A percentile compares a stretch with the other conserved stretches of the same genome.
These are phyloP conservation scores for Phalacrocorax aristotelis DNA, from an alignment of 2,113 vertebrate species.

Conservation along the genomic window DNA sequence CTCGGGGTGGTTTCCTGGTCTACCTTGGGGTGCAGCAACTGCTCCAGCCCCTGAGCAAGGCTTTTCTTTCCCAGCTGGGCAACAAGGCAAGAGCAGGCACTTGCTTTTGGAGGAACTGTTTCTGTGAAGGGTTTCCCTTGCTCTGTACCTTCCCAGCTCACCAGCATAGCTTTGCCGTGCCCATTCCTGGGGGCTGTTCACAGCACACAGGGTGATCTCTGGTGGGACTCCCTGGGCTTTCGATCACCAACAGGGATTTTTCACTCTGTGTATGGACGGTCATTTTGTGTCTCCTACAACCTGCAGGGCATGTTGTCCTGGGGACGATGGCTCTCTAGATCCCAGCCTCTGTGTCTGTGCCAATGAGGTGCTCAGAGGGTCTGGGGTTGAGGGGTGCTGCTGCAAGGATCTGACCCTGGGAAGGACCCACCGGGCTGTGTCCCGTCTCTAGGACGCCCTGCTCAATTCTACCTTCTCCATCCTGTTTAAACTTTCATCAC, in stretches of 20 bases:
- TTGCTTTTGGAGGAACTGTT: not conserved
- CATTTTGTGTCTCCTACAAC: not conserved
- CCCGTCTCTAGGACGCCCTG: not conserved
- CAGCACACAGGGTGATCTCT: accelerated
- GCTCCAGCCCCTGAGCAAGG: not conserved
- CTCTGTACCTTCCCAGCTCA: not conserved
- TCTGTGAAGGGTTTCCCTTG: not conserved
- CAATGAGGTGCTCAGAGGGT: not conserved
- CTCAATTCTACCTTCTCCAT: not conserved
- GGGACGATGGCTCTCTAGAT: not conserved
- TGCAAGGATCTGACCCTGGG: accelerated
- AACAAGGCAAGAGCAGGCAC: not conserved
- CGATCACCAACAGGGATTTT: not conserved
- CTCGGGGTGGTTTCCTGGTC: not conserved
- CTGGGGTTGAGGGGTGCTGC: accelerated
- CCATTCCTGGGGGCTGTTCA: not conserved
- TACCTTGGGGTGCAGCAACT: not conserved
- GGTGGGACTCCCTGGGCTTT: not conserved
- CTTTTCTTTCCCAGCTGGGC: not conserved
- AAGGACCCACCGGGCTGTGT: accelerated
- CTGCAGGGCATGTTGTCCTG: not conserved
- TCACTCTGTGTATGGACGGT: not conserved
- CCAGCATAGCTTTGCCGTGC: not conserved
- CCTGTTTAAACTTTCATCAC: conserved; percentile 10
- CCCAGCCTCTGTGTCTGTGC: not conserved